Evolutionary conservation across 2,888 invertebrate genomes (phyloP).

Genomic region (Patella pellucida): DNA sequence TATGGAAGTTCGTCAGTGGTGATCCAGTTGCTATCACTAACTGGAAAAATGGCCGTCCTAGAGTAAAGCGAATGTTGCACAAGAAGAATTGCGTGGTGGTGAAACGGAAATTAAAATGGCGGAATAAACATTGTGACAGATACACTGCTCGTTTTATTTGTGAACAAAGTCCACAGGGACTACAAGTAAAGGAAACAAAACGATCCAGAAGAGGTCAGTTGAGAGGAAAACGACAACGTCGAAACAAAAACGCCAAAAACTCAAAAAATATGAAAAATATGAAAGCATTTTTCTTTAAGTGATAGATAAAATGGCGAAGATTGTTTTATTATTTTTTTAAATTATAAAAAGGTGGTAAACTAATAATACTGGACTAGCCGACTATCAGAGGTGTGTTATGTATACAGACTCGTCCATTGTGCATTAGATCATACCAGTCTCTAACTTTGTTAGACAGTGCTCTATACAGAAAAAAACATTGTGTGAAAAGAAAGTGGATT

Average conservation of each 20-base stretch:
- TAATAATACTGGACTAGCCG: too few species aligned
- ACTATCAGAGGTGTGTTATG: too few species aligned
- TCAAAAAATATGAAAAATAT: background rate
- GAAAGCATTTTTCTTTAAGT: conserved; percentile 1
- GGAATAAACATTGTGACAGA: conserved; percentile 65
- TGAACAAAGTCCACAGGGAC: conserved; percentile 39
- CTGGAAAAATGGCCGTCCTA: conserved; percentile 60
- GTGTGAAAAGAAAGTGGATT: too few species aligned
- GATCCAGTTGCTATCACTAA: conserved; percentile 53
- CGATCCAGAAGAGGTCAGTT: conserved; percentile 20
- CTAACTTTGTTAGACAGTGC: too few species aligned
- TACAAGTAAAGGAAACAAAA: conserved; percentile 9
- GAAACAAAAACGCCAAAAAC: conserved; percentile 4
- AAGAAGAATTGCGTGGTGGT: conserved; percentile 66
- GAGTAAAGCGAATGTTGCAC: conserved; percentile 46
- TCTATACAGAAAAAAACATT: too few species aligned
- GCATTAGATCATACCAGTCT: too few species aligned
- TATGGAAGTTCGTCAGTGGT: conserved; percentile 61
- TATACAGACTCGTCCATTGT: too few species aligned
- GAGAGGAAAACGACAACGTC: conserved; percentile 13
- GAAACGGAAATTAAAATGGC: conserved; percentile 58
- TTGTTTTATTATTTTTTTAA: too few species aligned
- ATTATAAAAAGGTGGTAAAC: too few species aligned
- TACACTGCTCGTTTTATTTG: conserved; percentile 62
- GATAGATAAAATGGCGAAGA: background rate